phyloP scores from a whole-genome alignment of 2,888 invertebrate genomes.

The Euplexia lucipara region DNA sequence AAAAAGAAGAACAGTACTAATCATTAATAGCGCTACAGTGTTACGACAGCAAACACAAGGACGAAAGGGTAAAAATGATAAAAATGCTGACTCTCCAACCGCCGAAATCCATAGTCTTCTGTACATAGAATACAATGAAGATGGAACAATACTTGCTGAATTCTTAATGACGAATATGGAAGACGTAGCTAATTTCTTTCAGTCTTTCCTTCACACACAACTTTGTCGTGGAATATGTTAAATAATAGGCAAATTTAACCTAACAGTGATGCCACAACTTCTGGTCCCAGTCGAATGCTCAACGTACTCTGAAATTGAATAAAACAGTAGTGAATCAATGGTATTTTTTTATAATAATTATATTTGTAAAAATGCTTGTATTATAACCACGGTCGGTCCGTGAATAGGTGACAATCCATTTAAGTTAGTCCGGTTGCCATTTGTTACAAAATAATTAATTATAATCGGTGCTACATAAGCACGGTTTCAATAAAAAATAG shows the following conservation, averaged over 20 bases:
- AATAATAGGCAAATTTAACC: conserved; percentile 64
- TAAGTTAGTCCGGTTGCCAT: too few species aligned
- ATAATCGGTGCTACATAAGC: too few species aligned
- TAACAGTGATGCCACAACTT: conserved; percentile 73
- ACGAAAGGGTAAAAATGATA: not conserved
- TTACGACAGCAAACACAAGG: not conserved
- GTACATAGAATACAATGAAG: conserved; percentile 73
- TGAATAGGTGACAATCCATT: too few species aligned
- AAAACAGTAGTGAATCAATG: conserved; percentile 28
- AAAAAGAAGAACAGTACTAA: conserved; percentile 62
- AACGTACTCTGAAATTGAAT: conserved; percentile 68
- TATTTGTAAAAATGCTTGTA: too few species aligned
- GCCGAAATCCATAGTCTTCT: conserved; percentile 63
- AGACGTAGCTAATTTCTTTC: conserved; percentile 76
- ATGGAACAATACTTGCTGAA: conserved; percentile 63
- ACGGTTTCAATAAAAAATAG: too few species aligned
- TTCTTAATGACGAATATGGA: conserved; percentile 73
- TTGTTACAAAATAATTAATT: too few species aligned
- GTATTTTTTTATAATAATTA: not conserved
- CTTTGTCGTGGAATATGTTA: conserved; percentile 71
- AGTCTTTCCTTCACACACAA: conserved; percentile 69
- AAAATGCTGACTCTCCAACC: not conserved
- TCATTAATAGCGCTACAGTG: conserved; percentile 60
- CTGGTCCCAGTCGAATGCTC: conserved; percentile 54
- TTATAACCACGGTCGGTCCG: too few species aligned